These are phyloP conservation scores for Oscheius sp. DNA, from an alignment of 1,140 invertebrate genomes.

Conservation along the genomic window DNA sequence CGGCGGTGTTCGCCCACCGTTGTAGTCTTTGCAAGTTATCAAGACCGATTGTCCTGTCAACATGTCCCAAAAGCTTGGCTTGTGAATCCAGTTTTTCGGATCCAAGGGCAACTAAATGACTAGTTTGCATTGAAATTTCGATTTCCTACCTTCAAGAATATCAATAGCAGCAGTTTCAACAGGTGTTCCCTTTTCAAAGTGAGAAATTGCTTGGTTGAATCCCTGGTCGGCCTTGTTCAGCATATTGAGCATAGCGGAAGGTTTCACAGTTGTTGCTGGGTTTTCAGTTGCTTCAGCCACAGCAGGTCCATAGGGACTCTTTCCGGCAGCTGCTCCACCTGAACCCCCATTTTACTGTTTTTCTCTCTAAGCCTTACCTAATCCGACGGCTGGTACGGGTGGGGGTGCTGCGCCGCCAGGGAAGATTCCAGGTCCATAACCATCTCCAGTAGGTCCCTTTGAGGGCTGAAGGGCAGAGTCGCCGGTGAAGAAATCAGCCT, in stretches of 20 bases:
- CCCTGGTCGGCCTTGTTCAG: conserved; percentile 57
- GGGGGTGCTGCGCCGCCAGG: conserved; percentile 49
- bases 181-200: conserved; percentile 59
- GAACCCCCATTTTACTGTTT: not conserved
- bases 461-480: conserved; percentile 57
- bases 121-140: conserved; percentile 9
- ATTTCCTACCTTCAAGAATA: conserved; percentile 49
- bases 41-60: conserved; percentile 57
- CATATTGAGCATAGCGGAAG: conserved; percentile 55
- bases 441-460: conserved; percentile 57
- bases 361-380: not conserved
- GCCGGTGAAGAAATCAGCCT: conserved; percentile 49
- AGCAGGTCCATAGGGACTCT: conserved; percentile 39
- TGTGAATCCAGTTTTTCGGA: conserved; percentile 59
- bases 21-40: conserved; percentile 59
- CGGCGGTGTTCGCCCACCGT: conserved; percentile 60
- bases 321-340: conserved; percentile 56
- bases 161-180: conserved; percentile 56
- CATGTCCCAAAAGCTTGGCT: conserved; percentile 58
- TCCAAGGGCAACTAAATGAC: conserved; percentile 46
- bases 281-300: conserved; percentile 42
- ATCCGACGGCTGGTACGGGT: conserved; percentile 45
- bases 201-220: conserved; percentile 60
- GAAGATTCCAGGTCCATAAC: conserved; percentile 56
- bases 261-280: conserved; percentile 50